Evolutionary conservation across 2,888 invertebrate genomes (phyloP), one percentile per base, ranked within the genome.

Genomic region (Candidula unifasciata): DNA sequence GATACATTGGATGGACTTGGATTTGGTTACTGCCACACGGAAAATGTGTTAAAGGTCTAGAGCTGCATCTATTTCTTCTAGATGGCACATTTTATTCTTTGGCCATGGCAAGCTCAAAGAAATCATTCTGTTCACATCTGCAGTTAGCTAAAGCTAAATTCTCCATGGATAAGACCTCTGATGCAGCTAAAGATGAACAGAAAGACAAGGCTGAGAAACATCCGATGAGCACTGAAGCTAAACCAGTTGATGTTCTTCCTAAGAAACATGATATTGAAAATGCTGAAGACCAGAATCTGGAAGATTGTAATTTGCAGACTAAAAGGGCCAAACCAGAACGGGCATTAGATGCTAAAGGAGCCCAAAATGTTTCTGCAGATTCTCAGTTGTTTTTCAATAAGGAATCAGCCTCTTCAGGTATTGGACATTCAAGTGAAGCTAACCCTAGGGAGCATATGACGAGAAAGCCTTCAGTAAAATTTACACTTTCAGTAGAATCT

Each of bases 401-500:
- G 71, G n/a, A 24, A 8, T 44, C 37, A 6, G 1, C 33, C 37
- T 5, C 1, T 35, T 13, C 27, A 21, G 35, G 30, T 21, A 13
- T 57, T 33, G 18, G 18, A 35, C 60, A 33, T 3, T 24, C 21
- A 35, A 21, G 60, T n/a, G 13, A 33, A 3, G 18, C 24, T 54
- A 71, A 80, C 33, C 54, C 35, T 16, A 68, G 27, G 33, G 69
- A 57, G 33, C 27, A 10, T 52, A 35, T 10, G 3, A 27, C 21
- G 13, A 82, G 64, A 30, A 84, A 80, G 57, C 80, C 80, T 52
- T 18, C 76, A 21, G 84, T 84, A 16, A 84, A 84, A 27, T 84
- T 84, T 66, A 80, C 84, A 33, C 44, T 84, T 37, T 84, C 84
- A 54, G 54, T 84, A n/a, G 84, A 84, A 35, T 84, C 84, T 16